Conservation (phyloP, 2,888 invertebrate genomes). For the Thelaira solivaga region DNA sequence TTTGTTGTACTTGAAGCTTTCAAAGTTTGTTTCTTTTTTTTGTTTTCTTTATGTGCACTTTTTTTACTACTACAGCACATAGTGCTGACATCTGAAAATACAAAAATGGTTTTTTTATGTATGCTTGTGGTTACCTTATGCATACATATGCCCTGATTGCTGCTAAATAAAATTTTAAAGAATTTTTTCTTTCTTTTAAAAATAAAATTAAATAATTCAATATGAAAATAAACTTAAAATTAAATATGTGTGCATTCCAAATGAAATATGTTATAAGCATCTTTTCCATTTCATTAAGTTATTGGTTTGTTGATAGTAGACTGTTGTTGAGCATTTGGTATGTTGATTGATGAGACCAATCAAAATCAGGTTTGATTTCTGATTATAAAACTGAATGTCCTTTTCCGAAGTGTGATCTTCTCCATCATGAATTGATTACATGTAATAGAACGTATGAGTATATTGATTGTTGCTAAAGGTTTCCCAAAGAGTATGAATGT, state of each 20-base stretch:
- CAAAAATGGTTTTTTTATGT: too few species aligned
- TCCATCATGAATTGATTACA: background rate
- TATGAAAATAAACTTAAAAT: conserved; percentile 11
- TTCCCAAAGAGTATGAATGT: conserved; percentile 32
- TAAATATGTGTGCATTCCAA: too few species aligned
- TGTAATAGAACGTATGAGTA: background rate
- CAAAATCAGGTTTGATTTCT: background rate
- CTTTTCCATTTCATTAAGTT: background rate
- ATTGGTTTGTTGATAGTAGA: conserved; percentile 58
- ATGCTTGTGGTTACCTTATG: too few species aligned
- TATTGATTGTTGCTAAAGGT: conserved; percentile 65
- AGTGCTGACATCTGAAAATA: too few species aligned
- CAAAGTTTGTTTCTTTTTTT: too few species aligned
- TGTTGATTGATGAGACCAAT: conserved; percentile 53
- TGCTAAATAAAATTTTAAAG: too few species aligned
- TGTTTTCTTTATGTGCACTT: too few species aligned
- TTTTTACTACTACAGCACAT: too few species aligned
- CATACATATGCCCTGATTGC: too few species aligned
- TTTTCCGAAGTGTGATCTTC: background rate
- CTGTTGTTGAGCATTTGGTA: conserved; percentile 21
- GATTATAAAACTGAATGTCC: background rate
- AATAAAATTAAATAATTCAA: background rate
- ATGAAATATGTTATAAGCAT: too few species aligned
- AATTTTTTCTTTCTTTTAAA: too few species aligned
- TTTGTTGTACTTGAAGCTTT: too few species aligned